Evolutionary conservation across 1,140 invertebrate genomes (phyloP), one percentile per base, ranked within the genome.

Genomic region (Elysia chlorotica): DNA sequence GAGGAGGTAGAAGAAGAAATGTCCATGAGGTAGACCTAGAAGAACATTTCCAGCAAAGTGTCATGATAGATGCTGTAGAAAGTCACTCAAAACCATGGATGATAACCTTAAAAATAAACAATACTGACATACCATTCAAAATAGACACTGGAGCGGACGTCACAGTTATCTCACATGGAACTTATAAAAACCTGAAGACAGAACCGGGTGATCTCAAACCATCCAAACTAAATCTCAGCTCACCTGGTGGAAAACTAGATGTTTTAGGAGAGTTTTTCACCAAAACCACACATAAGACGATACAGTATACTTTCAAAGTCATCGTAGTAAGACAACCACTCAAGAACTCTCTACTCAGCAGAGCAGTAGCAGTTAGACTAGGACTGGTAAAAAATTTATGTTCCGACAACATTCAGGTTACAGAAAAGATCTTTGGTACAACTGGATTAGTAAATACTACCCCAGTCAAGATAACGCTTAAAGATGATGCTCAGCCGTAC

Each of bases 111-210:
- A 30, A 31, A 23, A 25, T 65, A 17, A 48, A 33, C n/a, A 35
- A 38, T n/a, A 28, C 31, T 4, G n/a, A 41, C n/a, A 33, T 63
- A 25, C 5, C 28, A 25, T 71, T 71, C 28, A 75, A 75, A 38
- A 66, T 67, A 2, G 74, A 75, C 31, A 75, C 74, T 28, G 74
- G 68, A n/a, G 68, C 74, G 1, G 62, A 75, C 37, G 62, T 65
- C 14, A 38, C 23, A 10, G 37, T 75, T 4, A 59, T 10, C 28
- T 17, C 10, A 10, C 10, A 59, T 10, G 53, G 31, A 23, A 31
- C 35, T 54, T 2, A n/a, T 4, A 4, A 35, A 41, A 28, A 53
- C n/a, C 21, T 4, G 31, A 59, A 30, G 23, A 36, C 0, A 48
- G 35, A 28, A 56, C 17, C 14, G 31, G 30, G 23, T 4, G 21